phyloP scores from a whole-genome alignment of 1,140 invertebrate genomes.

The Galleria mellonella region DNA sequence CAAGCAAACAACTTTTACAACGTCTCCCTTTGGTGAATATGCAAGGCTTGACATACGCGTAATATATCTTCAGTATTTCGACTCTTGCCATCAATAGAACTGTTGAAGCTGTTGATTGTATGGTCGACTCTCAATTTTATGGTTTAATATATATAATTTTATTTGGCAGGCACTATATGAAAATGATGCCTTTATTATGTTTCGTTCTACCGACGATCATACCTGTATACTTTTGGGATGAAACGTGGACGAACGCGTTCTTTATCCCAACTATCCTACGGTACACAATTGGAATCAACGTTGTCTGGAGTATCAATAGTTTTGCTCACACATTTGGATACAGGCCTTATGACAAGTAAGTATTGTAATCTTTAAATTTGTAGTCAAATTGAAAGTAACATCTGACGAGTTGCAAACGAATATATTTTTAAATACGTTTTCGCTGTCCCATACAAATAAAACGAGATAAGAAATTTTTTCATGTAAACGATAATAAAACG shows the following conservation, averaged over 20 bases:
- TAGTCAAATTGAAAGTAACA: too few relatives aligned
- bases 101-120: too few relatives aligned
- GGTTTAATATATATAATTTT: neutral
- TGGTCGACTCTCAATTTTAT: too few relatives aligned
- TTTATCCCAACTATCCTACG: slow-evolving; percentile 78
- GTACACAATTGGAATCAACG: slow-evolving; percentile 80
- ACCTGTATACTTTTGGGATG: slow-evolving; percentile 83
- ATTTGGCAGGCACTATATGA: slow-evolving; percentile 79
- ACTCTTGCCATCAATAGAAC: too few relatives aligned
- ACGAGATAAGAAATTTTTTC: neutral
- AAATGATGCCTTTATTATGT: slow-evolving; percentile 80
- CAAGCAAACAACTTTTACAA: too few relatives aligned
- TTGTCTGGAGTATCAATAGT: slow-evolving; percentile 86
- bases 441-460: neutral
- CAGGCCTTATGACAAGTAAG: slow-evolving; percentile 84
- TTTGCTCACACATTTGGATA: slow-evolving; percentile 83
- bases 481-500: too few relatives aligned
- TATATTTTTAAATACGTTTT: too few relatives aligned
- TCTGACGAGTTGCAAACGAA: too few relatives aligned
- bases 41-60: too few relatives aligned
- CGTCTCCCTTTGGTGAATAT: too few relatives aligned
- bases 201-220: slow-evolving; percentile 85
- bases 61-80: too few relatives aligned
- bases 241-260: slow-evolving; percentile 77
- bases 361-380: neutral